Base-by-base conservation (phyloP, 1,140 invertebrate genomes). In the Macrosteles quadrilineatus region DNA sequence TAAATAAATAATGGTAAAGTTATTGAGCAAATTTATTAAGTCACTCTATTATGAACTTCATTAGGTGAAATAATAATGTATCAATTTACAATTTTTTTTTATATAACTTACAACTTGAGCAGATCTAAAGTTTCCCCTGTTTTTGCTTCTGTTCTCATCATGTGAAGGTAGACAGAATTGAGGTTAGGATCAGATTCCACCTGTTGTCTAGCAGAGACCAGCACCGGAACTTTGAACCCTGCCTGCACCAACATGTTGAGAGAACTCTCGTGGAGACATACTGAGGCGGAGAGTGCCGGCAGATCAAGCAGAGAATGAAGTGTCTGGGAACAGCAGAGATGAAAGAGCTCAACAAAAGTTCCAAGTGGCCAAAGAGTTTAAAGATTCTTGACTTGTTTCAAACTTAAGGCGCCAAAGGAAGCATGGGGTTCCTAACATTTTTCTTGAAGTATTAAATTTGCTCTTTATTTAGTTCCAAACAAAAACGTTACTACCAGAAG, bases 251-350 rank as follows among this genome's bases (percentile, higher is more conserved):
- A 21, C n/a, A n/a, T n/a, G n/a, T n/a, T n/a, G n/a, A 66, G 32
- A 17, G 67, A 55, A 17, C 68, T 65, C 55, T 74, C 71, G 36
- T 72, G 71, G 14, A 74, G 47, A 36, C 63, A 70, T 1, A 74
- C 32, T 29, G 73, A 66, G 1, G 73, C 73, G 43, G 73, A 72
- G 12, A 72, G 68, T 14, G 66, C 17, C n/a, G 73, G 73, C n/a
- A 74, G 64, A 45, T 74, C 73, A 12, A 74, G 27, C 3, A 74
- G 45, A 1, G 55, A 29, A 45, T 70, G 68, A 31, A 72, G 70
- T n/a, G 72, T 63, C 73, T 74, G n/a, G n/a, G n/a, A n/a, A n/a
- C n/a, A n/a, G n/a, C n/a, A n/a, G n/a, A n/a, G n/a, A n/a, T n/a
- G n/a, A n/a, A n/a, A n/a, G n/a, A n/a, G n/a, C n/a, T n/a, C n/a